Base-by-base conservation (phyloP, 2,113 vertebrate species). In the Felis chaus region DNA sequence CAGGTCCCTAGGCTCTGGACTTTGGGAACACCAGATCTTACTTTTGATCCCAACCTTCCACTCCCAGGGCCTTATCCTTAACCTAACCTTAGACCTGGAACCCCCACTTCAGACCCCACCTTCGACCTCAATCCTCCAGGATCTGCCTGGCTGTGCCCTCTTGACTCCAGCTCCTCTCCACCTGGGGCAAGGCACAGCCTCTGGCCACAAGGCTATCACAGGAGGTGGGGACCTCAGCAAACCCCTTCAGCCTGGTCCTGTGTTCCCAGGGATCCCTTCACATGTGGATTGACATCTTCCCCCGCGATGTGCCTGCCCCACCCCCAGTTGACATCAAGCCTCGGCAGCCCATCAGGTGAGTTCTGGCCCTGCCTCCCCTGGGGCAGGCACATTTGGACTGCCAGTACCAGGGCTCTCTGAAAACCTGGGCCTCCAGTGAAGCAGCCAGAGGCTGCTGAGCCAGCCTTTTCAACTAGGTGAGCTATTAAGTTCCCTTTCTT, bases 211-310 rank as follows among this genome's bases (percentile, higher is more conserved):
- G 76, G 74, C 74, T 76, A 1, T 66, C 29, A n/a, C 48, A 53
- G 92, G 33, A 82, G 33, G 7, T 57, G 48, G 39, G 50, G 15
- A 80, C 25, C 3, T 73, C 36, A n/a, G 1, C 3, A 39, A 89
- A 53, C 63, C 10, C 33, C 76, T 86, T 53, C 31, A 88, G 23
- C 41, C 73, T 78, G 23, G 25, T 78, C 48, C 53, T 96, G 63
- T 96, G 82, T 45, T 6, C 0, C 86, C 97, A 99, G 99, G 99
- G 99, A 79, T 99, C 99, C 45, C 98, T 99, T 97, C 99, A 99
- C 90, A 99, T 99, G 99, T 99, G 99, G 99, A 99, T 99, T 23
- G 99, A 99, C 98, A 99, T 99, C 99, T 99, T 99, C 97, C 99
- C 99, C 18, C 99, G 98, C 0, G 99, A 99, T 0, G 97, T 99